A percentile compares a stretch with the other conserved stretches of the same genome.
Conservation (phyloP, 1,140 invertebrate species). For the Delia radicum region DNA sequence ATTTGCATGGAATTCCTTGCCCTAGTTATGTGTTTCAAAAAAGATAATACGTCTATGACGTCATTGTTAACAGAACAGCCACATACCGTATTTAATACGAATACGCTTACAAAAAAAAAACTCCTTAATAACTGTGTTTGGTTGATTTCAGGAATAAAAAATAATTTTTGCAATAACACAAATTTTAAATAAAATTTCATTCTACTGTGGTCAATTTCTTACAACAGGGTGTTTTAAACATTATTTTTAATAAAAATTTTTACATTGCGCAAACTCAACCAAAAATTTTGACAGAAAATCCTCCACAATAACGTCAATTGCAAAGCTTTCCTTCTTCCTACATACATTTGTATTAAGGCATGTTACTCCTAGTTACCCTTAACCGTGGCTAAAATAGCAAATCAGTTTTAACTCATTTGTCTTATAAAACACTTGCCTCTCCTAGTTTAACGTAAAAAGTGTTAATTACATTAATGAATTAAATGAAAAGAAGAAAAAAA, state of each 20-base stretch:
- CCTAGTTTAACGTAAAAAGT: constrained; percentile 14
- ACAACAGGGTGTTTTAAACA: background rate
- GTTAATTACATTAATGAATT: background rate
- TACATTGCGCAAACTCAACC: constrained; percentile 3
- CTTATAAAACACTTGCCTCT: constrained; percentile 18
- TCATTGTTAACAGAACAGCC: too few species aligned
- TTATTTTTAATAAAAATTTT: too few species aligned
- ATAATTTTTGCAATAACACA: too few species aligned
- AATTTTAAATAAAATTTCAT: too few species aligned
- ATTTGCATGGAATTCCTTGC: too few species aligned
- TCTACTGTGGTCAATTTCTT: background rate
- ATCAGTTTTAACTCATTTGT: constrained; percentile 23
- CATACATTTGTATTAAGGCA: background rate
- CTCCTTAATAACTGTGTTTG: too few species aligned
- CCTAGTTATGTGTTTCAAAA: too few species aligned
- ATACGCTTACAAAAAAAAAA: too few species aligned
- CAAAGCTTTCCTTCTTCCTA: background rate
- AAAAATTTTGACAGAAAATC: constrained; percentile 2
- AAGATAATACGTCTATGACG: too few species aligned
- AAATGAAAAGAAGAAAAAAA: background rate
- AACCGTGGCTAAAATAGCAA: constrained; percentile 1
- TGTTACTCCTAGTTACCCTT: constrained; percentile 18
- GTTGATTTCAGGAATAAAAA: too few species aligned
- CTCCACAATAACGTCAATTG: background rate
- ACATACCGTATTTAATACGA: too few species aligned